These are phyloP conservation scores for Uloborus plumipes DNA, from an alignment of 2,888 invertebrate species.

Conservation along the genomic window DNA sequence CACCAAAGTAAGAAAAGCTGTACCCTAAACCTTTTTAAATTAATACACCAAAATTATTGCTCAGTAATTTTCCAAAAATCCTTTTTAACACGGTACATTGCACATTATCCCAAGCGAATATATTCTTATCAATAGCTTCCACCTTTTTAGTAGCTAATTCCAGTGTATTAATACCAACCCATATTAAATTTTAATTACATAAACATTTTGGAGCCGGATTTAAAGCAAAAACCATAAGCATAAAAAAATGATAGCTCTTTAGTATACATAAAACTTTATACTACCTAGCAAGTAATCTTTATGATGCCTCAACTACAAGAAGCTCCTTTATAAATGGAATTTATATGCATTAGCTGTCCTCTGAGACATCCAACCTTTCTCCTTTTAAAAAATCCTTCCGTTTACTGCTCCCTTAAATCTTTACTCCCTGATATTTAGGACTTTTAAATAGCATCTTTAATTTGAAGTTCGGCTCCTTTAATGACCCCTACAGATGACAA, in stretches of 20 bases:
- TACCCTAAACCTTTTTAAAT: no score
- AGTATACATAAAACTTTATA: conserved; percentile 14
- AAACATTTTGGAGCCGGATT: no score
- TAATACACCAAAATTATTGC: no score
- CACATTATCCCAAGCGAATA: no score
- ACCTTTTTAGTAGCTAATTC: no score
- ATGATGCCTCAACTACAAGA: not conserved
- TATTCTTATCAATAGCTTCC: no score
- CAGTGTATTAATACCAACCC: no score
- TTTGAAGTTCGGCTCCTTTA: conserved; percentile 17
- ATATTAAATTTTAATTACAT: no score
- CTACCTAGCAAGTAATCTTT: conserved; percentile 19
- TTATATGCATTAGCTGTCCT: conserved; percentile 1
- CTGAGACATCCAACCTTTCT: not conserved
- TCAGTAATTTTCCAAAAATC: no score
- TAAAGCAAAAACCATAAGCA: no score
- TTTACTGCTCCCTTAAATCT: conserved; percentile 20
- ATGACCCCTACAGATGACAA: not conserved
- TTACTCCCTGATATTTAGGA: conserved; percentile 15
- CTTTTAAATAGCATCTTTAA: conserved; percentile 22
- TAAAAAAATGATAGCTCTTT: not conserved
- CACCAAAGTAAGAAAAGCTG: no score
- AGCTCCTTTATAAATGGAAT: conserved; percentile 8
- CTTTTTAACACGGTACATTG: no score
- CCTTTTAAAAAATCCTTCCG: not conserved